phyloP scores from a whole-genome alignment of 2,797 vertebrate genomes.

The Limosa lapponica region DNA sequence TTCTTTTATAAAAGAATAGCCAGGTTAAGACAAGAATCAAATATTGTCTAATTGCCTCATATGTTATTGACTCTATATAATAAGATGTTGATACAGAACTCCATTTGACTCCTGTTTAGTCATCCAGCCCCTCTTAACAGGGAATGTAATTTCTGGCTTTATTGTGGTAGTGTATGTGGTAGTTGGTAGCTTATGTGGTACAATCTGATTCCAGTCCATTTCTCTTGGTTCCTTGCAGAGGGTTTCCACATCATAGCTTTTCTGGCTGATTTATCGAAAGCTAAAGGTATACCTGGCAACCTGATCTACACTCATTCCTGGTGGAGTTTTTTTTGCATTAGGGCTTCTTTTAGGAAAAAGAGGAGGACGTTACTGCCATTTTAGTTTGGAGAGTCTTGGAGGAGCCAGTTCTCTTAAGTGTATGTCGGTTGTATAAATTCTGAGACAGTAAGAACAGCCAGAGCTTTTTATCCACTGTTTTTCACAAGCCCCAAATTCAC shows the following conservation, averaged over 20 bases:
- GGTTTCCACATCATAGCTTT: background rate
- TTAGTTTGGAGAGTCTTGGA: background rate
- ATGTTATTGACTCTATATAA: background rate
- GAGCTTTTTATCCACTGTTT: background rate
- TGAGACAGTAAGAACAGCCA: background rate
- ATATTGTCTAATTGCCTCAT: background rate
- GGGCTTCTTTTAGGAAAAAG: background rate
- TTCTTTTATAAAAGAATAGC: background rate
- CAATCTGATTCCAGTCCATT: background rate
- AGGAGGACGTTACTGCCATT: accelerated
- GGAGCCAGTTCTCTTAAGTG: background rate
- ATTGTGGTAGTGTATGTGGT: background rate
- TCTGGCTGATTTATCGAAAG: background rate
- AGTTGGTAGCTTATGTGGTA: background rate
- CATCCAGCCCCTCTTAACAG: background rate
- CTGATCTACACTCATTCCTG: background rate
- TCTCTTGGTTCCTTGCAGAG: background rate
- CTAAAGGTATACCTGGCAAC: background rate
- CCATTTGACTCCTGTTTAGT: background rate
- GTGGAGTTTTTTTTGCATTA: background rate
- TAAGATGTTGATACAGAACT: background rate
- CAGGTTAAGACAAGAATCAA: background rate
- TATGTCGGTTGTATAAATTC: background rate
- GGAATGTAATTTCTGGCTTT: background rate
- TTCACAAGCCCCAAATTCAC: background rate